A percentile compares a stretch with the other conserved stretches of the same genome.
phyloP scores from a whole-genome alignment of 2,113 vertebrate genomes.

The Callithrix jacchus region DNA sequence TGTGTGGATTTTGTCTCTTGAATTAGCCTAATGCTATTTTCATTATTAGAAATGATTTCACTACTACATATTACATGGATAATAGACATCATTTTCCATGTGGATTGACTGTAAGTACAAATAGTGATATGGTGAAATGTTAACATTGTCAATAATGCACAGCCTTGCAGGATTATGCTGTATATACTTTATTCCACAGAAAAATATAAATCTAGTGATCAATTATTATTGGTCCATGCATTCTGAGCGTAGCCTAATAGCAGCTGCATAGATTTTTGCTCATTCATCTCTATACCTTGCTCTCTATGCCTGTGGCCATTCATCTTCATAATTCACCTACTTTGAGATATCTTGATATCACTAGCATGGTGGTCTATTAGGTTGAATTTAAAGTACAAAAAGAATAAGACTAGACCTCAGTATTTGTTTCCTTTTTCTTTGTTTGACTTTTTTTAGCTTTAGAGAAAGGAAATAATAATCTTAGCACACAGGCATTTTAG shows the following conservation, averaged over 20 bases:
- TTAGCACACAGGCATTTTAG: constrained; percentile 10
- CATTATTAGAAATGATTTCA: not conserved
- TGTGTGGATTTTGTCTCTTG: not conserved
- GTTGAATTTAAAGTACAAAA: not conserved
- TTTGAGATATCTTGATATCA: not conserved
- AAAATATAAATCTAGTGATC: not conserved
- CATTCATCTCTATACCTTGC: not conserved
- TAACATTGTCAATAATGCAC: not conserved
- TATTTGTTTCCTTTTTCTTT: not conserved
- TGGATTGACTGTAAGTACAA: not conserved
- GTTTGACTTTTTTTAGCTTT: not conserved
- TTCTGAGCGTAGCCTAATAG: not conserved
- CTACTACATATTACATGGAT: not conserved
- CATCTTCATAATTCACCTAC: not conserved
- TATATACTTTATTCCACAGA: not conserved
- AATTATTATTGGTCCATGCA: not conserved
- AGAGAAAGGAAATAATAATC: constrained; percentile 27
- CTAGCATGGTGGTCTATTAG: not conserved
- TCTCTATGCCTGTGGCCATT: not conserved
- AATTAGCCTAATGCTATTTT: not conserved
- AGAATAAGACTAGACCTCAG: not conserved
- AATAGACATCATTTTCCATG: not conserved
- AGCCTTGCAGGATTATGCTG: not conserved
- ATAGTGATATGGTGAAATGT: not conserved
- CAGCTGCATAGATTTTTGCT: not conserved